Evolutionary conservation across 2,797 vertebrate species (phyloP), one percentile per base, ranked within the genome.

Genomic region (Phyllotis vaccarum): DNA sequence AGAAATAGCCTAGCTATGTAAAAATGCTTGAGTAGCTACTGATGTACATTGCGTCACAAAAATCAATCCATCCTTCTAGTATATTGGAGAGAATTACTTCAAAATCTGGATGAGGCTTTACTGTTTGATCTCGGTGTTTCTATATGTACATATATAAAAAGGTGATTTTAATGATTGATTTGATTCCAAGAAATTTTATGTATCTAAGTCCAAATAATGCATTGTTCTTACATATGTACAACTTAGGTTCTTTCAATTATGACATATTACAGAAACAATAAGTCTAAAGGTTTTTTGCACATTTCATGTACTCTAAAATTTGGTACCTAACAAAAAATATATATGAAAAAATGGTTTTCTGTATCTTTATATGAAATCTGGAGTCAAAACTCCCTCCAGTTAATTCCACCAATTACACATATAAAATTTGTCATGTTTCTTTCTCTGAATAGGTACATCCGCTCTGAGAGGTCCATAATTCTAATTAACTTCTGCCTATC

Each of bases 401-500:
- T 34, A 91, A 78, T 87, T 91, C 11, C 1, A 86, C 16, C 83
- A 86, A n/a, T 85, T 96, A 31, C 5, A 93, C n/a, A 83, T 43
- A 64, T 2, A 58, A 46, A 89, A 81, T 83, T 85, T n/a, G 82
- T 78, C 29, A 37, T 43, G 2, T 76, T 74, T 80, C 14, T 97
- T 94, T 97, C n/a, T 97, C 97, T 97, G 72, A 98, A 97, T 97
- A 99, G 99, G 98, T 99, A 99, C 97, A 99, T 99, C 97, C 99
- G 99, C 96, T 99, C 99, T 93, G 99, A 99, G 97, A 98, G 99
- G 96, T 99, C 99, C 93, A 99, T 99, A 98, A 99, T 99, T 98
- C 98, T 99, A 96, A 99, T 99, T 98, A 99, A 99, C 99, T 99
- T 99, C 99, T 99, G 99, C 99, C 98, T 99, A 89, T 99, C 99